Evolutionary conservation across 2,113 vertebrate genomes (phyloP).

Genomic region (Vulpes lagopus): DNA sequence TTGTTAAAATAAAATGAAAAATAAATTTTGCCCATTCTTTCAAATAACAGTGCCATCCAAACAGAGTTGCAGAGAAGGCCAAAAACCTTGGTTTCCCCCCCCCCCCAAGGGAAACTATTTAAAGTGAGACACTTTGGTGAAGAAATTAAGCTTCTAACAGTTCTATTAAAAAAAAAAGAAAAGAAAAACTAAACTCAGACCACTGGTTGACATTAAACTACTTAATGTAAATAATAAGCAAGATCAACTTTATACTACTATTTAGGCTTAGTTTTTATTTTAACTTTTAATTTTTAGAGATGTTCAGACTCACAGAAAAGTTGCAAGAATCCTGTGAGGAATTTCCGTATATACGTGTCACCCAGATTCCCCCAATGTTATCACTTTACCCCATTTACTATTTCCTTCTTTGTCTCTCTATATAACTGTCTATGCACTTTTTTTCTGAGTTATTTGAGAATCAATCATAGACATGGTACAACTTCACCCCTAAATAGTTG

Average conservation of each 20-base stretch:
- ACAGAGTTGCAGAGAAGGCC: background rate
- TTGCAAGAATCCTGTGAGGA: background rate
- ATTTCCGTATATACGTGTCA: background rate
- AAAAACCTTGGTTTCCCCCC: background rate
- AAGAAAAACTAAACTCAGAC: background rate
- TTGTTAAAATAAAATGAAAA: slow-evolving; percentile 5
- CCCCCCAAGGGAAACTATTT: background rate
- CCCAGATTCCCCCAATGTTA: background rate
- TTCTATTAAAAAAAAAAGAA: background rate
- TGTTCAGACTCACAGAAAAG: background rate
- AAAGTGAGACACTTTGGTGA: background rate
- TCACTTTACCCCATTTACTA: background rate
- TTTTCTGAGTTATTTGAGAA: background rate
- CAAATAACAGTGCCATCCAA: slow-evolving; percentile 19
- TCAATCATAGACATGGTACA: background rate
- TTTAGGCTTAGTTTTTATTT: background rate
- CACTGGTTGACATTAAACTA: background rate
- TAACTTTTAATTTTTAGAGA: background rate
- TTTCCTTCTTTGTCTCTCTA: background rate
- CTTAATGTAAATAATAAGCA: background rate
- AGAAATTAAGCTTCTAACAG: background rate
- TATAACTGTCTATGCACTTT: background rate
- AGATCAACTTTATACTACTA: background rate
- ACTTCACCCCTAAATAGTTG: background rate
- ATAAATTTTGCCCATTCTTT: background rate